These are phyloP conservation scores for Lasioglossum morio DNA, from an alignment of 2,888 invertebrate genomes.

Conservation along the genomic window DNA sequence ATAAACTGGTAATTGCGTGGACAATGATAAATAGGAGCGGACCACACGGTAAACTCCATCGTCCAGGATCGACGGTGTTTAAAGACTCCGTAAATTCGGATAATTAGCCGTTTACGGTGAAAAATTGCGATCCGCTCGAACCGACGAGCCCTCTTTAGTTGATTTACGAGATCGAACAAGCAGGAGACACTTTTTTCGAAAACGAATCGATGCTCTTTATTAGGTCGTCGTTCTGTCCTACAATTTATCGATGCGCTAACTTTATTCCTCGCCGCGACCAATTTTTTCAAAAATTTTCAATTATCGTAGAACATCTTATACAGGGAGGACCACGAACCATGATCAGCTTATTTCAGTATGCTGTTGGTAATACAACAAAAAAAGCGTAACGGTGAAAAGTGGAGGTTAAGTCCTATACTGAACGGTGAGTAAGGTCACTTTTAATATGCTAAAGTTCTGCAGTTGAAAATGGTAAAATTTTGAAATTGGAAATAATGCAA, in stretches of 20 bases:
- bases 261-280: background rate
- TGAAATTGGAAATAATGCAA: too few species aligned
- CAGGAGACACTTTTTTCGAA: constrained; percentile 1
- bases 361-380: too few species aligned
- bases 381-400: too few species aligned
- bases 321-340: too few species aligned
- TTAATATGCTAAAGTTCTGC: too few species aligned
- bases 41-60: background rate
- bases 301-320: background rate
- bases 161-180: background rate
- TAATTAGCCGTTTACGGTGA: constrained; percentile 2
- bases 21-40: background rate
- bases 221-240: background rate
- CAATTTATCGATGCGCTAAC: background rate
- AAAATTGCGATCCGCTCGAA: background rate
- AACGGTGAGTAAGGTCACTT: too few species aligned
- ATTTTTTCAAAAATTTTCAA: background rate
- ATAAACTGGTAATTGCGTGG: background rate
- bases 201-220: background rate
- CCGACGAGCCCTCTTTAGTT: background rate
- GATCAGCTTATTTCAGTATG: too few species aligned
- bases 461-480: too few species aligned
- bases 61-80: background rate
- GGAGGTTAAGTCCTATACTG: too few species aligned
- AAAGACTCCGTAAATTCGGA: constrained; percentile 6